Percentiles rank a stretch among this genome's conserved stretches.
phyloP scores from a whole-genome alignment of 2,113 vertebrate genomes.

The Halcyon malimbica region DNA sequence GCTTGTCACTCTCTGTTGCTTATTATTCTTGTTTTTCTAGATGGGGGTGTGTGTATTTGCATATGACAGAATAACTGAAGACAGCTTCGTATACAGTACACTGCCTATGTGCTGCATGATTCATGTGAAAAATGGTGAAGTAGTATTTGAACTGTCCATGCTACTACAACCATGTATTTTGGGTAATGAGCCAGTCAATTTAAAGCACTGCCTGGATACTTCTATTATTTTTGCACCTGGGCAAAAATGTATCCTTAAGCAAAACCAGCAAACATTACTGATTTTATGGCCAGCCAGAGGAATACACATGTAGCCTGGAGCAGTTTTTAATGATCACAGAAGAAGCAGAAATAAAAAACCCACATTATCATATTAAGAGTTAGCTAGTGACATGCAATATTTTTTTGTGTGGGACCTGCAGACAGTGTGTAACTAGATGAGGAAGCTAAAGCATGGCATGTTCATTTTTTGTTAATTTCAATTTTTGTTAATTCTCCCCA shows the following conservation, averaged over 20 bases:
- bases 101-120: not conserved
- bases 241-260: not conserved
- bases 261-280: not conserved
- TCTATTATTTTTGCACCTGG: constrained; percentile 12
- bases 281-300: not conserved
- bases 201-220: not conserved
- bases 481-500: not conserved
- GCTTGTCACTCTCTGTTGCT: not conserved
- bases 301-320: not conserved
- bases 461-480: not conserved
- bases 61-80: constrained; percentile 43
- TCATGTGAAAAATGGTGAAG: not conserved
- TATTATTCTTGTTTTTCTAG: constrained; percentile 21
- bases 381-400: not conserved
- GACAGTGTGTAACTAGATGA: not conserved
- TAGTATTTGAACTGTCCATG: not conserved
- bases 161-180: not conserved
- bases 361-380: not conserved
- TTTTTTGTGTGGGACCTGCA: not conserved
- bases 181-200: constrained; percentile 27
- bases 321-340: not conserved
- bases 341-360: constrained; percentile 13
- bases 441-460: not conserved
- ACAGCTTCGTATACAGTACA: not conserved
- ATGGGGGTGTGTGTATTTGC: not conserved